Evolutionary conservation across 1,140 invertebrate species (phyloP), one percentile per base, ranked within the genome.

Genomic region (Drosophila fuyamai): DNA sequence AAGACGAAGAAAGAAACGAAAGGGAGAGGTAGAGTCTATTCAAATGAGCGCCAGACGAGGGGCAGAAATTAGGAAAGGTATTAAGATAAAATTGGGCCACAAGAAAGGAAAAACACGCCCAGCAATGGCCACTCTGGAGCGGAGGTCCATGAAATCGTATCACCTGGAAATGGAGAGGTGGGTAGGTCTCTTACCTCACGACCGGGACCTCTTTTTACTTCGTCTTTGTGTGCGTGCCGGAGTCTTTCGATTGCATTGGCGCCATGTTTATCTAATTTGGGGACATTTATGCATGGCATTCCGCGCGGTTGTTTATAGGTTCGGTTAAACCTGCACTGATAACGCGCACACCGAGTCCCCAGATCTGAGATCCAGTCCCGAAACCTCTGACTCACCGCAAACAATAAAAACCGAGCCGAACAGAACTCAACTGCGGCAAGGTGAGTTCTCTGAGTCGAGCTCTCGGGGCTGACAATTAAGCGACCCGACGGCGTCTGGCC

Each of bases 191-290:
- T 3, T 14, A 40, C 23, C 56, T 44, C 7, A 14, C 7, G 1
- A 32, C 29, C 29, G 29, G 29, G 29, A 32, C 29, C 23, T 35
- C 23, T 44, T 60, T 55, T n/a, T 16, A 32, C 10, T 41, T 43
- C 36, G 18, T 16, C 14, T 66, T 32, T 55, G 55, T 81, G 74
- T 76, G 74, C 62, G 67, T 80, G 76, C 67, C 58, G 18, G 48
- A 27, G 85, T 62, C 65, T 47, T 32, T 66, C 91, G 91, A 92
- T 92, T 92, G 88, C 88, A 92, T 92, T 92, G 91, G 91, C 91
- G 91, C 91, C 91, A 92, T 92, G 86, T 92, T 92, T 92, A 92
- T 92, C 91, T 92, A 92, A 92, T 92, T 92, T 92, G 91, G 90
- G 90, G 91, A 92, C 90, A 91, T 92, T 90, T 92, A 92, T 92